Percentiles rank a stretch among this genome's conserved stretches.
Conservation (phyloP, 2,888 invertebrate genomes). For the Chloromyia formosa region DNA sequence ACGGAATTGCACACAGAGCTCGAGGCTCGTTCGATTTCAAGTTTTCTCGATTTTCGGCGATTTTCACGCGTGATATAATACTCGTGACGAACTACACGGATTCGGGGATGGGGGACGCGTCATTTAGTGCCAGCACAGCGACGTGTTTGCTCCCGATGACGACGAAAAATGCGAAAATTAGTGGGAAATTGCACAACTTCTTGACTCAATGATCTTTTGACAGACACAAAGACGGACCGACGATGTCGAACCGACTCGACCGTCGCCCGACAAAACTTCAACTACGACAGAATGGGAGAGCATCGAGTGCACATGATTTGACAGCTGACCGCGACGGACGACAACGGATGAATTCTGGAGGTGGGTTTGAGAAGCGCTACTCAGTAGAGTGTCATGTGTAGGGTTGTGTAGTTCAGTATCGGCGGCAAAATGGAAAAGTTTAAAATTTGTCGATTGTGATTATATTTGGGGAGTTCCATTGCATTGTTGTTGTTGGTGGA, state of each 20-base stretch:
- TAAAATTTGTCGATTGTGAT: too few relatives aligned
- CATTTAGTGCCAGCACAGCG: not conserved
- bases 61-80: not conserved
- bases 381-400: too few relatives aligned
- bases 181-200: conserved; percentile 15
- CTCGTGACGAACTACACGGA: not conserved
- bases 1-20: too few relatives aligned
- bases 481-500: too few relatives aligned
- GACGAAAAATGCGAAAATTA: conserved; percentile 14
- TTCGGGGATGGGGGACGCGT: not conserved
- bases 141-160: not conserved
- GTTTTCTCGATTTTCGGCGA: conserved; percentile 22
- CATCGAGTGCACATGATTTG: conserved; percentile 1
- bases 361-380: not conserved
- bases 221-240: conserved; percentile 34
- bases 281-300: conserved; percentile 2
- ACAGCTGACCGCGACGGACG: conserved; percentile 4
- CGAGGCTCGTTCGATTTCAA: conserved; percentile 3
- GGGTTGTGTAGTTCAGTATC: too few relatives aligned
- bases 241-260: conserved; percentile 18
- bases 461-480: too few relatives aligned
- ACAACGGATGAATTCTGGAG: not conserved
- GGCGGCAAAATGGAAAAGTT: too few relatives aligned
- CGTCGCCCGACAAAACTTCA: conserved; percentile 35
- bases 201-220: conserved; percentile 1